phyloP scores from a whole-genome alignment of 2,888 invertebrate genomes.

The Ophion obscuratus region DNA sequence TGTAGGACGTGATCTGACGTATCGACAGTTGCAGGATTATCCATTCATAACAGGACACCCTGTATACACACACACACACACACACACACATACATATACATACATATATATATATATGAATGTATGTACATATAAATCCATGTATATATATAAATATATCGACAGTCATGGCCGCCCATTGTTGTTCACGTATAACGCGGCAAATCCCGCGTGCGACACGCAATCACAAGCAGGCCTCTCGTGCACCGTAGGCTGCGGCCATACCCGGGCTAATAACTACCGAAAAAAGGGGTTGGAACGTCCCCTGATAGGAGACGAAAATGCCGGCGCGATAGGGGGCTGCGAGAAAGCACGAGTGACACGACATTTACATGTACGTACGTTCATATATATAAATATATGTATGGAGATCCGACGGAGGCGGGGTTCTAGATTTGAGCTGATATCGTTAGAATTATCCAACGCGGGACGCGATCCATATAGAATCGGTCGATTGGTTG shows the following conservation, averaged over 20 bases:
- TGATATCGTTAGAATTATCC: constrained; percentile 36
- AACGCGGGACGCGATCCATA: constrained; percentile 1
- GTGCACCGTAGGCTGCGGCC: constrained; percentile 46
- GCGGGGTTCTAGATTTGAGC: constrained; percentile 55
- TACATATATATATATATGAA: no score
- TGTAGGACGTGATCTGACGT: no score
- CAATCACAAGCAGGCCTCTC: constrained; percentile 28
- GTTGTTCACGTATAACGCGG: background rate
- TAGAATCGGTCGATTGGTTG: background rate
- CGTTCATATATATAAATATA: constrained; percentile 2
- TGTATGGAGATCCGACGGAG: constrained; percentile 25
- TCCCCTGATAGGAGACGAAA: constrained; percentile 30
- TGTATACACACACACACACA: no score
- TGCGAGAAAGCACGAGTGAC: no score
- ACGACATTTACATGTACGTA: background rate
- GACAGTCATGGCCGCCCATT: constrained; percentile 36
- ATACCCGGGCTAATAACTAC: background rate
- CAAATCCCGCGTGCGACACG: constrained; percentile 50
- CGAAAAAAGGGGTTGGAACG: constrained; percentile 52
- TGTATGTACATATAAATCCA: background rate
- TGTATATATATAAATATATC: constrained; percentile 13
- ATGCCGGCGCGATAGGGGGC: background rate
- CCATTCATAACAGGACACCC: no score
- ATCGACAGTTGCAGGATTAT: no score
- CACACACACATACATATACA: no score